Base-by-base conservation (phyloP, 2,888 invertebrate species). In the Plagiodera versicolora region DNA sequence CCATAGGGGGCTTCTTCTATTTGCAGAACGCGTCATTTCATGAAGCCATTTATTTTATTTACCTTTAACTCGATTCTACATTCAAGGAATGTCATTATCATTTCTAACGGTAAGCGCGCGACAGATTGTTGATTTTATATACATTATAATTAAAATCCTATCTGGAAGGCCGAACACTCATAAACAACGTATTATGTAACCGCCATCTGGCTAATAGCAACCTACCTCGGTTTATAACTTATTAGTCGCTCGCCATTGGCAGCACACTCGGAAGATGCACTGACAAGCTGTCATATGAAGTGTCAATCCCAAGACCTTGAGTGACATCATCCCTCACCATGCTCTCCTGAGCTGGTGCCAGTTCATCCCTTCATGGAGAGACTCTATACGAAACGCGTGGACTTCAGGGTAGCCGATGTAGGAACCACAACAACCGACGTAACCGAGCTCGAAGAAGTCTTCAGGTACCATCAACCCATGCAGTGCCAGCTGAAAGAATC, bases 71-170 rank as follows among this genome's bases (percentile, higher is more conserved):
- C 56, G 50, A 35, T 58, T 61, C 57, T 56, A 56, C n/a, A n/a
- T 62, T 64, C 52, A 44, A 62, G 50, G 65, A 65, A 62, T 60
- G 60, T 48, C 50, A 62, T 60, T 65, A 65, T 58, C 53, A 60
- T 60, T 58, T 62, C 65, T 65, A 62, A 65, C 65, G 62, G 65
- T 65, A 65, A 48, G 46, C 53, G 45, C 50, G 58, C 65, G 62
- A 65, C 65, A 65, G 65, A 65, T 65, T 62, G 65, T 62, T 56
- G 62, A 62, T 24, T 53, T 53, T 56, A 61, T 49, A 56, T 49
- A 64, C 53, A 51, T 56, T 52, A 62, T 65, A 65, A 65, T 65
- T 65, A 65, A 65, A 65, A 65, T 60, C 20, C 62, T 62, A 65
- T 65, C 60, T 62, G 39, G 48, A 56, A 65, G 60, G 56, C 57